A percentile compares a stretch with the other conserved stretches of the same genome.
phyloP scores from a whole-genome alignment of 2,888 invertebrate species.

The Calephelis perditalis region DNA sequence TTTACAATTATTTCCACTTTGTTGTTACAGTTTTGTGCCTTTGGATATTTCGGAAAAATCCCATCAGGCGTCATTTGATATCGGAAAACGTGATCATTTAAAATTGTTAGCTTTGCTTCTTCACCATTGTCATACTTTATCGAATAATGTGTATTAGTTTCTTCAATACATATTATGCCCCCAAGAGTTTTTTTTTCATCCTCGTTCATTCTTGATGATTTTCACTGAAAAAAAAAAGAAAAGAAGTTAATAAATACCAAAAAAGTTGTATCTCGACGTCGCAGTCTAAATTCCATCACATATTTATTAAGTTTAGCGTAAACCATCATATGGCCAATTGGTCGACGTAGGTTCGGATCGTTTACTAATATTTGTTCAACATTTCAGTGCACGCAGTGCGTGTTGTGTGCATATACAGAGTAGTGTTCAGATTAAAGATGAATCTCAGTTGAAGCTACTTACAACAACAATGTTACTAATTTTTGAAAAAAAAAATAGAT shows the following conservation, averaged over 20 bases:
- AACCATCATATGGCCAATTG: no score
- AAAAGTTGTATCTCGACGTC: no score
- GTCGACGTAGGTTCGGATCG: no score
- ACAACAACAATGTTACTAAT: no score
- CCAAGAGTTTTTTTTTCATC: constrained; percentile 32
- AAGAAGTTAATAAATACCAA: neutral
- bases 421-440: no score
- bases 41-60: constrained; percentile 54
- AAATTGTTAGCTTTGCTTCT: constrained; percentile 47
- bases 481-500: no score
- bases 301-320: no score
- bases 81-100: constrained; percentile 60
- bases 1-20: constrained; percentile 54
- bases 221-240: neutral
- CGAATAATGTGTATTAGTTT: constrained; percentile 42
- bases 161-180: constrained; percentile 42
- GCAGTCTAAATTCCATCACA: no score
- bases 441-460: no score
- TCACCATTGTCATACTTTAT: constrained; percentile 52
- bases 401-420: no score
- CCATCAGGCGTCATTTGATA: constrained; percentile 59
- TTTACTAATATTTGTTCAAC: no score
- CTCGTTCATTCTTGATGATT: neutral
- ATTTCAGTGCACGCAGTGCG: no score
- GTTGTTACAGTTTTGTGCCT: constrained; percentile 49